Evolutionary conservation across 1,140 invertebrate genomes (phyloP), one percentile per base, ranked within the genome.

Genomic region (Scylla paramamosain): DNA sequence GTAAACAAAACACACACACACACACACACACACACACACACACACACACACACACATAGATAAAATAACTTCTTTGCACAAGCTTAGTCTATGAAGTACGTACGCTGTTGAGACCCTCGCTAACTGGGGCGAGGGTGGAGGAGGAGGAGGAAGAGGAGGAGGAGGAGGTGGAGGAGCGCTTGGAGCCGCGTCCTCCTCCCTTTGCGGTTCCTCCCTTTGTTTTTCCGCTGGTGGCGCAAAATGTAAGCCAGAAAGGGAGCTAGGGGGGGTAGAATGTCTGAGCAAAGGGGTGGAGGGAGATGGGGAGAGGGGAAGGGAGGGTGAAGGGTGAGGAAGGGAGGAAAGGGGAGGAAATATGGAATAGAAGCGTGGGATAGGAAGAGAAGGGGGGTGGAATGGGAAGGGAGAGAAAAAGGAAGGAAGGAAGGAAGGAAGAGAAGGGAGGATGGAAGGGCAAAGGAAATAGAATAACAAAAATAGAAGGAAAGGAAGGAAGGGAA

Each of bases 191-290:
- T 12, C 67, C 28, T 28, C 32, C 29, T 31, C 6, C 93, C 46
- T 52, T 45, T 2, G 16, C 48, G 86, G 25, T 39, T 39, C 20
- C 29, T 59, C 91, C 20, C 52, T 59, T 88, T 45, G 59, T 91
- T 0, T 28, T 14, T 29, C 82, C 84, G n/a, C 91, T 92, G 25
- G 94, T 95, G 83, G 91, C 91, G 28, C 94, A 95, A 39, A 95
- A 92, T 29, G 91, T 92, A 46, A 95, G 25, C 94, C 94, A 95
- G 52, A 95, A 95, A n/a, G 94, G 94, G 20, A 95, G 94, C 94
- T 95, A 92, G 14, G 45, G 91, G 82, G 16, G 46, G 20, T 46
- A 4, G 83, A 32, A 89, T 29, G 88, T 16, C 8, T 29, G 46
- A 28, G 10, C 52, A 82, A 8, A 32, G 46, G n/a, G 84, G 86